Evolutionary conservation across 2,113 vertebrate genomes (phyloP).

Genomic region (Sceloporus undulatus): DNA sequence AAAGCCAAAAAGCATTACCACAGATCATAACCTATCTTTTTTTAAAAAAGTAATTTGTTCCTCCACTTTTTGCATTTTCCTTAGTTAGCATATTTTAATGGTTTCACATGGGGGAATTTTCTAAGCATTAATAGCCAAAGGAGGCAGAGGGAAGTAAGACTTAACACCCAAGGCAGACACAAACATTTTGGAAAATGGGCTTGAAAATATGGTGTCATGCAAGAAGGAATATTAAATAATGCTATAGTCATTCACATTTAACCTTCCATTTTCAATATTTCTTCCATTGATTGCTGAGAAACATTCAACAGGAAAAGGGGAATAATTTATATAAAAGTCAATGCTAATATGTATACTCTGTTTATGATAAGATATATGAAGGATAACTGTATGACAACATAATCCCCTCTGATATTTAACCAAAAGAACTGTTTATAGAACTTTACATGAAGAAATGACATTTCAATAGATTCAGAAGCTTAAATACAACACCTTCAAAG

Average conservation of each 20-base stretch:
- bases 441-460: neutral
- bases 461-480: neutral
- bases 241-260: conserved; percentile 34
- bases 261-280: neutral
- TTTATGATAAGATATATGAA: accelerated
- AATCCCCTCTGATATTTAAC: neutral
- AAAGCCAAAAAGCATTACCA: conserved; percentile 65
- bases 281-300: neutral
- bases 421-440: neutral
- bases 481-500: neutral
- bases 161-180: conserved; percentile 32
- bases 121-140: conserved; percentile 50
- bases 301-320: conserved; percentile 13
- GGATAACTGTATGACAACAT: neutral
- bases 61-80: conserved; percentile 53
- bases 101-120: conserved; percentile 51
- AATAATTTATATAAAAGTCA: neutral
- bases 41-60: conserved; percentile 57
- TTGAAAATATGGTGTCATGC: conserved; percentile 44
- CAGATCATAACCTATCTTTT: conserved; percentile 72
- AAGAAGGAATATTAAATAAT: conserved; percentile 27
- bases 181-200: conserved; percentile 30
- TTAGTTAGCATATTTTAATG: conserved; percentile 80
- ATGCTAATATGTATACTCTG: neutral
- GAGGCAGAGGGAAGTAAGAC: conserved; percentile 18